Conservation (phyloP, 2,113 vertebrate species). For the Anser cygnoides region DNA sequence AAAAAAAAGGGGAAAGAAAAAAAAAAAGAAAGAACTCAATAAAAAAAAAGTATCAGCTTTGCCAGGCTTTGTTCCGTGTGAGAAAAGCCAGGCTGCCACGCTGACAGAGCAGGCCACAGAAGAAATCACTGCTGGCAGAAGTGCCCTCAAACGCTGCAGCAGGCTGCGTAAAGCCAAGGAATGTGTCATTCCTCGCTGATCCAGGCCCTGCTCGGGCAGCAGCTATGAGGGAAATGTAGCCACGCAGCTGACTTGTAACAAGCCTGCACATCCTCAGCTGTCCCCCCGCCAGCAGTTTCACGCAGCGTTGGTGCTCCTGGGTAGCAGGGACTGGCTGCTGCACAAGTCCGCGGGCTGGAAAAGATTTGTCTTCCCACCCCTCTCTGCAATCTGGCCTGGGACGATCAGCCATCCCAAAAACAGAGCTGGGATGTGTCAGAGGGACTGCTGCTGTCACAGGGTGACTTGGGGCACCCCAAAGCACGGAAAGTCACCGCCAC, state of each 20-base stretch:
- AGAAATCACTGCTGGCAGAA: constrained; percentile 33
- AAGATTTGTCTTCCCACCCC: not conserved
- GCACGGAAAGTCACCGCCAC: not conserved
- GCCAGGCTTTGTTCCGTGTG: not conserved
- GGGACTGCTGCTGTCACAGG: not conserved
- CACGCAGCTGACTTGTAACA: not conserved
- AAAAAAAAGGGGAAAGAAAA: not conserved
- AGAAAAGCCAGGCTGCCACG: not conserved
- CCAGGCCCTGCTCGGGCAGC: not conserved
- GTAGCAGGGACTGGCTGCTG: constrained; percentile 27
- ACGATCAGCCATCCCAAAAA: not conserved
- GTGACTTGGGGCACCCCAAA: not conserved
- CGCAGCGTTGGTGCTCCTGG: not conserved
- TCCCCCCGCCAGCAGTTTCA: not conserved
- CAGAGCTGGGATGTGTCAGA: not conserved
- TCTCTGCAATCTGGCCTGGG: not conserved
- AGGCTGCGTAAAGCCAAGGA: not conserved
- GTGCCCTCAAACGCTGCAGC: not conserved
- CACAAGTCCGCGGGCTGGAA: constrained; percentile 25
- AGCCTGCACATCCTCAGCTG: not conserved
- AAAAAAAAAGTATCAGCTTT: not conserved
- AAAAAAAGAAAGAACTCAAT: not conserved
- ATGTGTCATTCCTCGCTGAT: not conserved
- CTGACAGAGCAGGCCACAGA: not conserved
- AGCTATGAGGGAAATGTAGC: not conserved